Evolutionary conservation across 2,888 invertebrate genomes (phyloP), one percentile per base, ranked within the genome.

Genomic region (Leptarthrus brevirostris): DNA sequence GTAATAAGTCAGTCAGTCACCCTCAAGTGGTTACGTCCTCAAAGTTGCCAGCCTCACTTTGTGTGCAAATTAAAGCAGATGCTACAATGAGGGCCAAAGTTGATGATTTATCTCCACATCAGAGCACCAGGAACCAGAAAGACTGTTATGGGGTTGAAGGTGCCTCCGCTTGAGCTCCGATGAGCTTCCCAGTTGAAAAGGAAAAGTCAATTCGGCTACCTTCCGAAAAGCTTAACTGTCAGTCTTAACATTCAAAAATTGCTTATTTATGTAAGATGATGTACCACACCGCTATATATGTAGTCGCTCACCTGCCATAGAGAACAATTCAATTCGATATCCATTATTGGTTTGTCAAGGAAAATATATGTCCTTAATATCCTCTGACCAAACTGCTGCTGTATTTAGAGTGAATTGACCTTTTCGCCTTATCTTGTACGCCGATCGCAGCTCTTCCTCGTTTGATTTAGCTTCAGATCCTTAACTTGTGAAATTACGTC

Each of bases 1-100:
- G 78, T 77, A 78, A 78, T 78, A 78, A 78, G 77, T 78, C 78
- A 77, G 77, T 77, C 78, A 78, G 78, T 78, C 77, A 77, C 78
- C 75, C 75, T 77, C 77, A 76, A 77, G 76, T 78, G 77, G 77
- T 74, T 77, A 74, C 76, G 73, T 76, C 66, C 66, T 66, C 30
- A 66, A 47, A 66, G 66, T 22, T 66, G 49, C 66, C 66, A 47
- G 66, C 66, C 44, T 66, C 47, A 47, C 47, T 66, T 66, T 36
- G 47, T 47, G 47, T 66, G 47, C 47, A 66, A 66, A 66, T 66
- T 66, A 66, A 66, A 66, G 47, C 66, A 66, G 66, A 44, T 66
- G 66, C 47, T 26, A 26, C 66, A 24, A 22, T n/a, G 12, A 26
- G 14, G 47, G 47, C 12, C 44, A 14, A 22, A 22, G 26, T 47